These are phyloP conservation scores for Acleris holmiana DNA, from an alignment of 2,888 invertebrate species.

Conservation along the genomic window DNA sequence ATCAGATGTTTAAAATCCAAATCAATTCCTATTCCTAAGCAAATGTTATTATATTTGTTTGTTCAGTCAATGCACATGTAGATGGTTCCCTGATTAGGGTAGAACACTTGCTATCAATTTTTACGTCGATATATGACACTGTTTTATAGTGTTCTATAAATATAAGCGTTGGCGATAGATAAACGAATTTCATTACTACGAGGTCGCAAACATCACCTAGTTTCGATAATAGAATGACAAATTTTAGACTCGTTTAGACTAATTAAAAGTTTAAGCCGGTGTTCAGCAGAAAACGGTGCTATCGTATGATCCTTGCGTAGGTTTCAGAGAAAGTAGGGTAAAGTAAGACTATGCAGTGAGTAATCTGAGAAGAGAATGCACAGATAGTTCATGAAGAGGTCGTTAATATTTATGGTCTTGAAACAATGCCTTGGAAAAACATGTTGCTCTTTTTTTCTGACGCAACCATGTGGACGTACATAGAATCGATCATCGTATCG, in stretches of 20 bases:
- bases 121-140: too few relatives aligned
- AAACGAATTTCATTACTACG: too few relatives aligned
- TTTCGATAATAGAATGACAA: too few relatives aligned
- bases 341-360: constrained; percentile 22
- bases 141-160: too few relatives aligned
- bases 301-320: constrained; percentile 10
- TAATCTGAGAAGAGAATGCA: constrained; percentile 26
- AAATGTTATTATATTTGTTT: too few relatives aligned
- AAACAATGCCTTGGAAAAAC: constrained; percentile 24
- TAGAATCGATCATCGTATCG: constrained; percentile 27
- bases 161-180: too few relatives aligned
- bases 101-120: too few relatives aligned
- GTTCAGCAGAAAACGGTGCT: constrained; percentile 11
- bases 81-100: too few relatives aligned
- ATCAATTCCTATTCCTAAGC: too few relatives aligned
- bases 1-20: background rate
- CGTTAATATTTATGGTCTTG: constrained; percentile 26
- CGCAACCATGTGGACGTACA: constrained; percentile 1
- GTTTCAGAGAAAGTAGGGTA: constrained; percentile 30
- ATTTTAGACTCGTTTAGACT: too few relatives aligned
- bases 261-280: background rate
- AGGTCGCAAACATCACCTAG: too few relatives aligned
- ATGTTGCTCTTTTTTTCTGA: constrained; percentile 1
- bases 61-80: too few relatives aligned
- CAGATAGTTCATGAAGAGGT: constrained; percentile 18